These are phyloP conservation scores for Pharmacophagus antenor DNA, from an alignment of 2,888 invertebrate genomes.

Conservation along the genomic window DNA sequence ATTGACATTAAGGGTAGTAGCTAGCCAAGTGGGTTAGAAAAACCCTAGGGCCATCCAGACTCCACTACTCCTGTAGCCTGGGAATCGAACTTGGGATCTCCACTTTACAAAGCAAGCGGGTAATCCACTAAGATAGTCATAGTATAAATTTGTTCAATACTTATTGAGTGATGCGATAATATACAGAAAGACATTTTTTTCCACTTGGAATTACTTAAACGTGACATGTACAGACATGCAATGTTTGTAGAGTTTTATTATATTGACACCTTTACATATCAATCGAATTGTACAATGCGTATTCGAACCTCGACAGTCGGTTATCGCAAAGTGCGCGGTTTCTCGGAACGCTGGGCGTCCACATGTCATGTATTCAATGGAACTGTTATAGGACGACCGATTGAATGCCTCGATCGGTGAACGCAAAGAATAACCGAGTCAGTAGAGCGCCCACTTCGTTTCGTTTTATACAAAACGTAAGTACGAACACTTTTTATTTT, in stretches of 20 bases:
- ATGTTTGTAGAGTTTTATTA: not conserved
- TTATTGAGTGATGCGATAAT: too few species aligned
- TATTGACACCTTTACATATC: constrained; percentile 8
- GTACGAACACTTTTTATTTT: constrained; percentile 30
- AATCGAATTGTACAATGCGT: constrained; percentile 33
- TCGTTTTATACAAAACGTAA: constrained; percentile 19
- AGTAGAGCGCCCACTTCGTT: constrained; percentile 26
- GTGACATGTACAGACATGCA: too few species aligned
- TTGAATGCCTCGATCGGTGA: constrained; percentile 28
- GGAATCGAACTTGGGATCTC: too few species aligned
- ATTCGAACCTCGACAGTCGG: constrained; percentile 36
- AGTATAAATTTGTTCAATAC: too few species aligned
- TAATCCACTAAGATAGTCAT: too few species aligned
- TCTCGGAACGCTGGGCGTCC: constrained; percentile 37
- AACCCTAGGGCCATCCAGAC: too few species aligned
- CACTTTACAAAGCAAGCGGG: too few species aligned
- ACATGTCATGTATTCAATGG: constrained; percentile 34
- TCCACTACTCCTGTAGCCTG: too few species aligned
- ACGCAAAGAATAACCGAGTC: constrained; percentile 31
- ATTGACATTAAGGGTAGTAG: too few species aligned
- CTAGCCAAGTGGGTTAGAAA: too few species aligned
- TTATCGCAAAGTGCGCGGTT: constrained; percentile 35
- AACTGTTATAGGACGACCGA: constrained; percentile 31
- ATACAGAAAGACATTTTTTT: too few species aligned
- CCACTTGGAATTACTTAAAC: too few species aligned